These are phyloP conservation scores for Peromyscus eremicus DNA, from an alignment of 2,797 vertebrate species.

Conservation along the genomic window DNA sequence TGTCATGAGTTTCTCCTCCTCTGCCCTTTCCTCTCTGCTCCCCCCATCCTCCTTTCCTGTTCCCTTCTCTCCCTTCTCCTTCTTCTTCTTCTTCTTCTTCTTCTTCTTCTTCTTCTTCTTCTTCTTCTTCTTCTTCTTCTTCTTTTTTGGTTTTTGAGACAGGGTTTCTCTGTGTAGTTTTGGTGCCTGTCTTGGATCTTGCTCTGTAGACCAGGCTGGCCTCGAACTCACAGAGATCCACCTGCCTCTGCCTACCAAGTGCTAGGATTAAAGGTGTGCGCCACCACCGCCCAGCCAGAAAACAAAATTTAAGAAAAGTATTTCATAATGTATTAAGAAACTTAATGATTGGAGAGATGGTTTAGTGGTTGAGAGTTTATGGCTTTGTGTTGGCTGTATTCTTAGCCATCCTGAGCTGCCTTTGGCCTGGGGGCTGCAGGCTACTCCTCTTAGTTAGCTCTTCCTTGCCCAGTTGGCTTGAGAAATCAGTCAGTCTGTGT, in stretches of 20 bases:
- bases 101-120: too few species aligned
- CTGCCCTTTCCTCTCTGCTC: background rate
- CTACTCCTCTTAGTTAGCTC: background rate
- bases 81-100: too few species aligned
- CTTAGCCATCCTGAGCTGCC: background rate
- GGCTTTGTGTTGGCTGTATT: background rate
- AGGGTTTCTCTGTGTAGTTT: background rate
- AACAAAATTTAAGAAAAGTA: background rate
- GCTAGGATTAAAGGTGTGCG: background rate
- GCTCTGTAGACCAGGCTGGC: background rate
- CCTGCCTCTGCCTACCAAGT: background rate
- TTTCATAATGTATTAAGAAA: background rate
- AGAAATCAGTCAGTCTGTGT: background rate
- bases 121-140: too few species aligned
- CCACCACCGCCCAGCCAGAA: background rate
- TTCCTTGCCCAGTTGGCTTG: background rate
- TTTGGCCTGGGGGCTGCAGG: background rate
- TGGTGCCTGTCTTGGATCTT: too few species aligned
- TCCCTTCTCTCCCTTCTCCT: background rate
- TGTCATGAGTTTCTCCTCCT: background rate
- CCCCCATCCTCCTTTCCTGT: background rate
- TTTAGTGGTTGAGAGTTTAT: background rate
- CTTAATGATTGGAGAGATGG: background rate
- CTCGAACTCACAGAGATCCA: background rate
- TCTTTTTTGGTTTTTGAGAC: background rate